These are phyloP conservation scores for Platysteira castanea DNA, from an alignment of 2,113 vertebrate species.

Conservation along the genomic window DNA sequence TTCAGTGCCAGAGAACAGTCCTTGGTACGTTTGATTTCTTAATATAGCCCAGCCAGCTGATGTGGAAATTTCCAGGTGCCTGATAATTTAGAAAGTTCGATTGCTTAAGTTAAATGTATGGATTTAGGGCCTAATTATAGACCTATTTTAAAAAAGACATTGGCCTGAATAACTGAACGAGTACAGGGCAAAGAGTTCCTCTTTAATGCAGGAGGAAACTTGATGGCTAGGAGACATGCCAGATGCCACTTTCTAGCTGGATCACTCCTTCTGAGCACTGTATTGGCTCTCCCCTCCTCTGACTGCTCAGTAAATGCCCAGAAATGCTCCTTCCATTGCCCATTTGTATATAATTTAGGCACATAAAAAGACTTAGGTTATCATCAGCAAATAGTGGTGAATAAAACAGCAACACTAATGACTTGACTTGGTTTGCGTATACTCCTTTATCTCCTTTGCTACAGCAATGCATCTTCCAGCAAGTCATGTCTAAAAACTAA, in stretches of 20 bases:
- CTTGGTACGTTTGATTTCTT: not conserved
- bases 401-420: not conserved
- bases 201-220: not conserved
- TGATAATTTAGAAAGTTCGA: not conserved
- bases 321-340: not conserved
- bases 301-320: not conserved
- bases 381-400: not conserved
- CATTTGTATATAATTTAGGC: not conserved
- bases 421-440: not conserved
- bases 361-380: not conserved
- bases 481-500: not conserved
- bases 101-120: not conserved
- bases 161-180: not conserved
- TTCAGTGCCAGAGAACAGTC: not conserved
- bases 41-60: not conserved
- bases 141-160: not conserved
- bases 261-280: not conserved
- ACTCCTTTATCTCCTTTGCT: not conserved
- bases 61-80: slow-evolving; percentile 5
- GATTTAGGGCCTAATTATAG: slow-evolving; percentile 17
- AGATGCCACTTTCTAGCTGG: not conserved
- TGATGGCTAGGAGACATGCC: not conserved
- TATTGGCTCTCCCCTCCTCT: not conserved
- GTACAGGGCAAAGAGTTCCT: not conserved
- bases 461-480: not conserved